Evolutionary conservation across 1,140 invertebrate genomes (phyloP).

Genomic region (Hyposmocoma kahamanoa): DNA sequence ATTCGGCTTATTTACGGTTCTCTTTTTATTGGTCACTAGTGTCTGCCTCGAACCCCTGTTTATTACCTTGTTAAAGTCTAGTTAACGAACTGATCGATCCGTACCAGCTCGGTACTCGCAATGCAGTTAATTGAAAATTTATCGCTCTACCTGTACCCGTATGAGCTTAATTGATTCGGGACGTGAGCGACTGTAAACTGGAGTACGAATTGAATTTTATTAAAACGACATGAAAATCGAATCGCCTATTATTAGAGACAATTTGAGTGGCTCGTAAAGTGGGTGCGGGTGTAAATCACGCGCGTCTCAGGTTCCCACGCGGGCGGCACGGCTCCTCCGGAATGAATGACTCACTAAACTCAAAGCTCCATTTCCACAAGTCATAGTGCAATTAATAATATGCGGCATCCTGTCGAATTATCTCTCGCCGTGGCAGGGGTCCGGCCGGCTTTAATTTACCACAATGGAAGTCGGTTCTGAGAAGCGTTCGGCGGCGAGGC

Average conservation of each 20-base stretch:
- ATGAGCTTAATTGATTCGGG: constrained; percentile 48
- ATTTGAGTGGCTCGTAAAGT: constrained; percentile 46
- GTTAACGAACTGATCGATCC: constrained; percentile 54
- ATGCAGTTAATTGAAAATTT: constrained; percentile 56
- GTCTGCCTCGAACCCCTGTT: constrained; percentile 48
- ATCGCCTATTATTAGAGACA: constrained; percentile 24
- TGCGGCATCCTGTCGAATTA: constrained; percentile 73
- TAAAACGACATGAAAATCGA: constrained; percentile 23
- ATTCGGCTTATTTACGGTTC: constrained; percentile 66
- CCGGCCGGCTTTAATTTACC: constrained; percentile 72
- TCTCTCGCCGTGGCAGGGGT: constrained; percentile 71
- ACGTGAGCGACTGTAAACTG: constrained; percentile 28
- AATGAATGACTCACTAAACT: constrained; percentile 72
- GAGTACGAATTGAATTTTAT: constrained; percentile 17
- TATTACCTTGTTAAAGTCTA: constrained; percentile 70
- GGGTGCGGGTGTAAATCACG: constrained; percentile 45
- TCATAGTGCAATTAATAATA: constrained; percentile 74
- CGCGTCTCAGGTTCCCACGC: constrained; percentile 55
- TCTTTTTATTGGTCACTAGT: constrained; percentile 60
- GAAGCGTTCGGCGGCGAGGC: constrained; percentile 64
- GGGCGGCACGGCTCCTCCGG: constrained; percentile 33
- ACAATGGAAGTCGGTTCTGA: constrained; percentile 71
- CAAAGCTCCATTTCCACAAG: constrained; percentile 68
- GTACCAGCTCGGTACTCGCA: constrained; percentile 34
- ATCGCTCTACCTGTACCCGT: constrained; percentile 37